Percentiles rank a stretch among this genome's conserved stretches.
Conservation (phyloP, 1,140 invertebrate genomes). For the Homarus americanus region DNA sequence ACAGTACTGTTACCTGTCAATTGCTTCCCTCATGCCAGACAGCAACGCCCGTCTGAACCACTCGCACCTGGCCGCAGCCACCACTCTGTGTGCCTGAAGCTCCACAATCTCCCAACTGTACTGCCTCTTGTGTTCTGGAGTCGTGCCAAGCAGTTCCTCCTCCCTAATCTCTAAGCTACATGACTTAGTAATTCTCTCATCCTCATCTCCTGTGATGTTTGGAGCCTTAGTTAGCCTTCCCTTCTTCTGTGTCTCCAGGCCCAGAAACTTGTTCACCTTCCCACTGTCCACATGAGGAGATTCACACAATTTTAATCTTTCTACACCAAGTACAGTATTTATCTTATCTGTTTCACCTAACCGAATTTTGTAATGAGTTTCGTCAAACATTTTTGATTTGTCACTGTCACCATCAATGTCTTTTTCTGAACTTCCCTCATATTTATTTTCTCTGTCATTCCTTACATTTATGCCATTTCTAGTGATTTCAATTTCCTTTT, state of each 20-base stretch:
- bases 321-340: not conserved
- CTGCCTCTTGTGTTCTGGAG: slow-evolving; percentile 15
- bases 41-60: slow-evolving; percentile 85
- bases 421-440: not conserved
- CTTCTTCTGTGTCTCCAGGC: not conserved
- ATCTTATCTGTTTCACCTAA: not conserved
- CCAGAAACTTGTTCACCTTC: not conserved
- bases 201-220: slow-evolving; percentile 25
- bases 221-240: slow-evolving; percentile 14
- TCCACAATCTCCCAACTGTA: slow-evolving; percentile 41
- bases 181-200: not conserved
- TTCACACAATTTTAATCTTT: not conserved
- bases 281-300: not conserved
- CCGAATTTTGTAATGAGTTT: not conserved
- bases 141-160: not conserved
- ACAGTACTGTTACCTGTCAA: slow-evolving; percentile 81
- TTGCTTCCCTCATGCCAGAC: slow-evolving; percentile 86
- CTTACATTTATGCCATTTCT: not conserved
- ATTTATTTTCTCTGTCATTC: not conserved
- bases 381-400: slow-evolving; percentile 7
- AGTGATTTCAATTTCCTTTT: not conserved
- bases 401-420: not conserved
- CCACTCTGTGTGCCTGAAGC: slow-evolving; percentile 82
- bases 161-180: not conserved
- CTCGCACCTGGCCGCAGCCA: slow-evolving; percentile 84